Conservation (phyloP, 2,888 invertebrate genomes). For the Slavum lentiscoides region DNA sequence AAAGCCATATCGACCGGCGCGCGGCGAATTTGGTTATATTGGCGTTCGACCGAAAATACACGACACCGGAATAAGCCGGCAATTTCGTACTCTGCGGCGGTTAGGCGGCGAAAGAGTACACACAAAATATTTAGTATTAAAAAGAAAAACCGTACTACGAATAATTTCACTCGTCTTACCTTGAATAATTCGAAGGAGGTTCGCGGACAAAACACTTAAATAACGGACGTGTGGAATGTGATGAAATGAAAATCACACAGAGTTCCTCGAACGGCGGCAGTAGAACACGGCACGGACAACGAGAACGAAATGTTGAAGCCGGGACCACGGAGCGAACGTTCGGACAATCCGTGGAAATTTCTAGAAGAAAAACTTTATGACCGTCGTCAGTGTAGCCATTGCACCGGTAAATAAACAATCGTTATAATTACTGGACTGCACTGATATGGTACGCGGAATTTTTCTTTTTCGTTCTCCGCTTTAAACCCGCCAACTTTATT, state of each 20-base stretch:
- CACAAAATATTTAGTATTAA: not conserved
- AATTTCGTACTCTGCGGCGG: not conserved
- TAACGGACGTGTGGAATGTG: not conserved
- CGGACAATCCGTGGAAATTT: constrained; percentile 29
- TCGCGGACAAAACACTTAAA: not conserved
- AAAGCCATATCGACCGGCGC: not conserved
- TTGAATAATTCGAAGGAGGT: not conserved
- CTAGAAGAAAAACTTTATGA: constrained; percentile 30
- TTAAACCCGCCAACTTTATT: too few species aligned
- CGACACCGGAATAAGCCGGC: constrained; percentile 1
- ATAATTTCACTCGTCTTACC: constrained; percentile 4
- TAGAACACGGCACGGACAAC: too few species aligned
- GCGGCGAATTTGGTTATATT: not conserved
- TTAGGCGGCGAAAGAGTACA: not conserved
- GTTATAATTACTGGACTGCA: not conserved
- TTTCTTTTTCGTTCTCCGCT: too few species aligned
- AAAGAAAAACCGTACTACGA: not conserved
- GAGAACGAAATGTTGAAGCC: not conserved
- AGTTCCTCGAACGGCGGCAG: not conserved
- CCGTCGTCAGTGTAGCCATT: constrained; percentile 16
- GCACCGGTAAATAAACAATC: not conserved
- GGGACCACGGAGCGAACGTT: constrained; percentile 11
- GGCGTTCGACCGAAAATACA: not conserved
- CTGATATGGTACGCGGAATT: too few species aligned
- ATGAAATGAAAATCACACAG: not conserved